These are phyloP conservation scores for Phrynocephalus versicolor DNA, from an alignment of 2,113 vertebrate genomes.

Conservation along the genomic window DNA sequence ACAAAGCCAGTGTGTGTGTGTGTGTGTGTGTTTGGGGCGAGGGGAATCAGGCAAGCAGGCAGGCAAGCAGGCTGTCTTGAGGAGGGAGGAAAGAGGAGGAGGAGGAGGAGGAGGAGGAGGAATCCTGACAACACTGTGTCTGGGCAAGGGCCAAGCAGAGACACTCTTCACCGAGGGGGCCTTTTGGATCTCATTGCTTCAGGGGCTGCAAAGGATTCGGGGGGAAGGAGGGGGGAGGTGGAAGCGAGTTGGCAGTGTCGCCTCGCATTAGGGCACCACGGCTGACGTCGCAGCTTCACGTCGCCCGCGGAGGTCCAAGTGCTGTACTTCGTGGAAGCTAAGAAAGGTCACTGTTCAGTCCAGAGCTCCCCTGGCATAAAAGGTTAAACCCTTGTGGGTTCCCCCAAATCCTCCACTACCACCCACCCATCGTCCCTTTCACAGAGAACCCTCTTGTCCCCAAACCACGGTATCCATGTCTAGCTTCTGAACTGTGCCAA, in stretches of 20 bases:
- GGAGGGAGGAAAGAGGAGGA: not conserved
- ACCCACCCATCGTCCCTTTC: not conserved
- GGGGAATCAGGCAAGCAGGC: not conserved
- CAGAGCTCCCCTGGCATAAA: constrained; percentile 31
- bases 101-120: not conserved
- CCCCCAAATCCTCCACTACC: not conserved
- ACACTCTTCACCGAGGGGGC: not conserved
- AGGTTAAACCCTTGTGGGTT: constrained; percentile 30
- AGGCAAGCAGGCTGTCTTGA: not conserved
- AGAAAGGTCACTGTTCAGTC: constrained; percentile 34
- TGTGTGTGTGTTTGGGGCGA: no score
- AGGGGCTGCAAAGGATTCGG: constrained; percentile 14
- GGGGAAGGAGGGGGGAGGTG: not conserved
- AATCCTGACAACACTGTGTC: constrained; percentile 17
- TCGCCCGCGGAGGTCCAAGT: constrained; percentile 26
- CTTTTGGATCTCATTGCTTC: constrained; percentile 28
- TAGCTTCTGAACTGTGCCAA: not conserved
- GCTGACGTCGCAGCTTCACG: constrained; percentile 19
- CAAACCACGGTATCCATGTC: not conserved
- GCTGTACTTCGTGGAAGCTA: constrained; percentile 22
- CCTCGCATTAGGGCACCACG: constrained; percentile 21
- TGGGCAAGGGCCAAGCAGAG: constrained; percentile 16
- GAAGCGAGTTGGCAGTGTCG: constrained; percentile 19
- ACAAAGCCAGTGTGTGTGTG: not conserved
- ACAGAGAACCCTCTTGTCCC: not conserved